Conservation (phyloP, 2,113 vertebrate species). For the Channa argus region DNA sequence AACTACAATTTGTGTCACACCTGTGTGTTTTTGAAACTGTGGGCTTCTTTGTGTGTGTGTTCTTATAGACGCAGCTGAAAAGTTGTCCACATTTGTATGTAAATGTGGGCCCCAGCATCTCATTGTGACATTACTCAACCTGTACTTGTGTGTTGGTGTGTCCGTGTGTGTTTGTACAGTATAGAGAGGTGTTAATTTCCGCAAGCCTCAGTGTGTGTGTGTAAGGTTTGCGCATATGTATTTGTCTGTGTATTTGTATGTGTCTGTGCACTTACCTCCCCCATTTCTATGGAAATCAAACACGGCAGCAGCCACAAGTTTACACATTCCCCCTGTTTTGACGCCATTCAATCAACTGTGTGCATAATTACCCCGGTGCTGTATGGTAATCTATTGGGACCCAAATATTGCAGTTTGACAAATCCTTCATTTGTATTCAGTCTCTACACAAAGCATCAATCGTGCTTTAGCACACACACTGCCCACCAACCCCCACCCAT, state of each 20-base stretch:
- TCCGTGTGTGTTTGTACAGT: constrained; percentile 19
- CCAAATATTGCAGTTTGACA: constrained; percentile 87
- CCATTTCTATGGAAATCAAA: constrained; percentile 84
- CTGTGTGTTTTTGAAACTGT: constrained; percentile 12
- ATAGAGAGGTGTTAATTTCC: constrained; percentile 33
- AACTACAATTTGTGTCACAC: constrained; percentile 27
- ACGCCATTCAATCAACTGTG: constrained; percentile 86
- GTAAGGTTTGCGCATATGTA: background rate
- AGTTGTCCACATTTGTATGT: constrained; percentile 48
- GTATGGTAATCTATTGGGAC: constrained; percentile 85
- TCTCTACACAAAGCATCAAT: constrained; percentile 85
- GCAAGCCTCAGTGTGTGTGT: constrained; percentile 25
- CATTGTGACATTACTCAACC: constrained; percentile 30
- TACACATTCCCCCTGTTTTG: constrained; percentile 83
- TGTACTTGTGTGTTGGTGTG: constrained; percentile 1
- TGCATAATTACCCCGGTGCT: constrained; percentile 84
- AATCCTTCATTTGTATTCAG: constrained; percentile 88
- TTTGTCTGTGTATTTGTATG: constrained; percentile 52
- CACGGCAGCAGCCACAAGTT: constrained; percentile 78
- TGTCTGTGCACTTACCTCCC: constrained; percentile 54
- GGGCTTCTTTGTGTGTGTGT: background rate
- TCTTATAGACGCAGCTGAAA: constrained; percentile 12
- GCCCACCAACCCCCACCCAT: constrained; percentile 46
- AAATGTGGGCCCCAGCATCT: constrained; percentile 23
- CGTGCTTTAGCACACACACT: constrained; percentile 79